Conservation (phyloP, 2,113 vertebrate genomes). For the Actinemys pallida region DNA sequence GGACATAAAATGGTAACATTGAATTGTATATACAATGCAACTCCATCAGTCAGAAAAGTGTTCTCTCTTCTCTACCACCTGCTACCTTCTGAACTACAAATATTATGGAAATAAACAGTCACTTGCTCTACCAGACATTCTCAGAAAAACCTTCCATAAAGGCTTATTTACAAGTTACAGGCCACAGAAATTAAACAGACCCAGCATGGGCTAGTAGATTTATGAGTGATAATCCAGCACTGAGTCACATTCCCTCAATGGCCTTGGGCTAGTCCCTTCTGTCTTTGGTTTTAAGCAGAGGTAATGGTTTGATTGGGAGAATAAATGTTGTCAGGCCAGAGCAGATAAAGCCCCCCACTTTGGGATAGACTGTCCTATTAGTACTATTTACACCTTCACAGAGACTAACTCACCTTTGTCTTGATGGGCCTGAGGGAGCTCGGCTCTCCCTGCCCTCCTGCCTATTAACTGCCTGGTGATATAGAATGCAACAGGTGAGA, state of each 20-base stretch:
- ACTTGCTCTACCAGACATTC: neutral
- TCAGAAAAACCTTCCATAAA: neutral
- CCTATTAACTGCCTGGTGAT: no score
- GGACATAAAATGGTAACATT: neutral
- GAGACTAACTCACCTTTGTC: neutral
- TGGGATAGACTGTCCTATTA: neutral
- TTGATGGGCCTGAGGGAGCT: no score
- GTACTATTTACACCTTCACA: neutral
- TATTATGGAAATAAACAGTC: accelerated
- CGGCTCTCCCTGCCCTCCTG: no score
- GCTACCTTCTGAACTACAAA: neutral
- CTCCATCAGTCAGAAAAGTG: neutral
- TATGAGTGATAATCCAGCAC: accelerated
- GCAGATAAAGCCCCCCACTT: neutral
- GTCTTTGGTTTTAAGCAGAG: neutral
- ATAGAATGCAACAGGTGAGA: neutral
- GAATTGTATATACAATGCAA: neutral
- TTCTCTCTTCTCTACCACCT: neutral
- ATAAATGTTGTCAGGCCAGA: neutral
- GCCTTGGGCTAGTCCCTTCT: neutral
- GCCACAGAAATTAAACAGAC: neutral
- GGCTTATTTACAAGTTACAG: neutral
- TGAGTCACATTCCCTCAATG: neutral
- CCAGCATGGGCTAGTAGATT: neutral
- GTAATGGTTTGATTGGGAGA: neutral